A percentile compares a stretch with the other conserved stretches of the same genome.
Conservation (phyloP, 2,797 vertebrate genomes). For the Otolemur crassicaudatus region DNA sequence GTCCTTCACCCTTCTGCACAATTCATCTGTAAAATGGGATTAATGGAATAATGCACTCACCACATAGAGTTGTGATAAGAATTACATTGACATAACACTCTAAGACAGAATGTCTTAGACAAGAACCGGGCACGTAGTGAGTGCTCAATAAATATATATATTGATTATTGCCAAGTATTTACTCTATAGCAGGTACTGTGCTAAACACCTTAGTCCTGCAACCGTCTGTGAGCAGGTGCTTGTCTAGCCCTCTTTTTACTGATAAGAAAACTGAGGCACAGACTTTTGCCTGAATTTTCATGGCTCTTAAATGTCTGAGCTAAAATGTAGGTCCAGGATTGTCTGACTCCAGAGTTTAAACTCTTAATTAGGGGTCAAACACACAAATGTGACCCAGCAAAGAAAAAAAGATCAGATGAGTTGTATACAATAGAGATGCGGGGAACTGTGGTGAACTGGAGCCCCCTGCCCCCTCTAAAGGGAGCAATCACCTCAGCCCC, state of each 20-base stretch:
- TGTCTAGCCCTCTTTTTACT: background rate
- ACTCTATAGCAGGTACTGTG: background rate
- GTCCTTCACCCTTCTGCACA: background rate
- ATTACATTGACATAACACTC: background rate
- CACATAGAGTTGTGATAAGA: background rate
- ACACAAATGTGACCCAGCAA: background rate
- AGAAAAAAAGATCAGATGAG: background rate
- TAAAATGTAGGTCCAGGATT: background rate
- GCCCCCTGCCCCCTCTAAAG: background rate
- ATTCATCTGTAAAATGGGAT: background rate
- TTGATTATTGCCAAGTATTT: background rate
- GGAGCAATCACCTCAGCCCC: background rate
- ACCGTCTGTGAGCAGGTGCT: background rate
- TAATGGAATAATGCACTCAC: background rate
- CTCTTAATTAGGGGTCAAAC: background rate
- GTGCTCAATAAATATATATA: background rate
- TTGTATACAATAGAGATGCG: rapidly evolving
- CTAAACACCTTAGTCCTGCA: background rate
- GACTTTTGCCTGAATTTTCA: background rate
- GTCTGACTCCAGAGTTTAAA: background rate
- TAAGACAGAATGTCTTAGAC: background rate
- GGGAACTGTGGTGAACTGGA: background rate
- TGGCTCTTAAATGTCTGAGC: background rate
- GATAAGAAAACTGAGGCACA: background rate
- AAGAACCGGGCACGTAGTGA: background rate